A percentile compares a stretch with the other conserved stretches of the same genome.
phyloP scores from a whole-genome alignment of 2,113 vertebrate species.

The Saimiri boliviensis region DNA sequence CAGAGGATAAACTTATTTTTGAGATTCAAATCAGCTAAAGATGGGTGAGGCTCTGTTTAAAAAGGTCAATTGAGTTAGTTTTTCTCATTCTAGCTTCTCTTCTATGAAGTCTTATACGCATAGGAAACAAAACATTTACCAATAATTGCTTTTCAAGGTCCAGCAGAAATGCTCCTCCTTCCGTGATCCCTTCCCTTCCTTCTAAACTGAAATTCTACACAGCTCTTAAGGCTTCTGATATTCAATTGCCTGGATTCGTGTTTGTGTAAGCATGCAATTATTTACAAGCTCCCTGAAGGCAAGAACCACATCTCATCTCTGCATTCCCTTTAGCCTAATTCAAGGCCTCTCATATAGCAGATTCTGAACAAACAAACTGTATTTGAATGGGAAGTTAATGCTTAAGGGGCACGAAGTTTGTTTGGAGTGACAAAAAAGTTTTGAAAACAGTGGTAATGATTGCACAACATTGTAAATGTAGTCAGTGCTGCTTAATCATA shows the following conservation, averaged over 20 bases:
- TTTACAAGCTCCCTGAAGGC: neutral
- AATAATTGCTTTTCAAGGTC: slow-evolving; percentile 6
- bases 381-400: neutral
- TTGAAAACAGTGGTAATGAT: neutral
- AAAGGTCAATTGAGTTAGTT: neutral
- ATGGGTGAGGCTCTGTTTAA: neutral
- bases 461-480: neutral
- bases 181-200: neutral
- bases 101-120: neutral
- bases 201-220: neutral
- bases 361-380: slow-evolving; percentile 34
- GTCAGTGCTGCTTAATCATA: neutral
- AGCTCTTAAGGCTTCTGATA: neutral
- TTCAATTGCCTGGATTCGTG: neutral
- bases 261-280: neutral
- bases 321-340: neutral
- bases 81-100: neutral
- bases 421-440: slow-evolving; percentile 2
- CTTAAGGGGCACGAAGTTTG: neutral
- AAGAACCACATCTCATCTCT: neutral
- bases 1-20: neutral
- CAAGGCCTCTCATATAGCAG: neutral
- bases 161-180: slow-evolving; percentile 2
- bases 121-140: neutral
- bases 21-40: neutral